Conservation (phyloP, 2,888 invertebrate species). For the Bombylius major region DNA sequence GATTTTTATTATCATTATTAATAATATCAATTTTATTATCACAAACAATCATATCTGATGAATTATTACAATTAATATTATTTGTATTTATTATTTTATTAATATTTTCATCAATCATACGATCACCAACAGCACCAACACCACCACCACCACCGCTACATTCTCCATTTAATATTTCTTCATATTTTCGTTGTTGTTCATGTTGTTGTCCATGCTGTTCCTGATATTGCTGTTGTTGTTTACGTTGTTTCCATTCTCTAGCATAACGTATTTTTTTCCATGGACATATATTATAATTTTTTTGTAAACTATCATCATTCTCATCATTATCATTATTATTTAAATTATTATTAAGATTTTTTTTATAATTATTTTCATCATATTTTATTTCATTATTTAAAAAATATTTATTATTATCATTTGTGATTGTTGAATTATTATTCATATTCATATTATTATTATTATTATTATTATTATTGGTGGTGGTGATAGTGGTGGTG, state of each 20-base stretch:
- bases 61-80: too few species aligned
- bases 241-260: conserved; percentile 34
- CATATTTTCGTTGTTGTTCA: conserved; percentile 2
- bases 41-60: too few species aligned
- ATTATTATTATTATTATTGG: not conserved
- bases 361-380: conserved; percentile 5
- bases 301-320: not conserved
- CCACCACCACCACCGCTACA: too few species aligned
- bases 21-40: not conserved
- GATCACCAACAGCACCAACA: not conserved
- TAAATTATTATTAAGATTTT: not conserved
- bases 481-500: not conserved
- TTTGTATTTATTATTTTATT: too few species aligned
- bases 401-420: conserved; percentile 2
- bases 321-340: conserved; percentile 1
- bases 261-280: conserved; percentile 38
- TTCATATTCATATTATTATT: too few species aligned
- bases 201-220: conserved; percentile 12
- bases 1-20: conserved; percentile 5
- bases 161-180: not conserved
- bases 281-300: conserved; percentile 27
- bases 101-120: not conserved
- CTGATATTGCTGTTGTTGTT: conserved; percentile 19
- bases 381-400: not conserved
- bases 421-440: not conserved